phyloP scores from a whole-genome alignment of 1,140 invertebrate species.

The Drosophila sechellia region DNA sequence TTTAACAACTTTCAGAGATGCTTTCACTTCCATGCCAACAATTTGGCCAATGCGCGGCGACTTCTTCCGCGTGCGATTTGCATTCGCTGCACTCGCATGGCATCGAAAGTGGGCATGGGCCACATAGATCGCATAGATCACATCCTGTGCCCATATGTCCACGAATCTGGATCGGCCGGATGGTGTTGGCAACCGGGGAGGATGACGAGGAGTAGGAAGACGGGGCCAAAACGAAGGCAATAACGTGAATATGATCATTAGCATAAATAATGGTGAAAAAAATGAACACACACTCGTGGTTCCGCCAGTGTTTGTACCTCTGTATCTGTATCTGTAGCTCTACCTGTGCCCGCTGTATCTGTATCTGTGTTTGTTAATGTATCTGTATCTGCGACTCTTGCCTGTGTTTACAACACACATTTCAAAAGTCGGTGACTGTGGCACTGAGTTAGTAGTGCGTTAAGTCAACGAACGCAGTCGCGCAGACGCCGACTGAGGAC shows the following conservation, averaged over 20 bases:
- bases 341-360: conserved; percentile 5
- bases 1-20: conserved; percentile 77
- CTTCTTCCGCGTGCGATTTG: conserved; percentile 46
- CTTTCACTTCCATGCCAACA: conserved; percentile 74
- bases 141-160: conserved; percentile 3
- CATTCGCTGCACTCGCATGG: conserved; percentile 24
- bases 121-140: background rate
- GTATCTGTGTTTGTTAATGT: conserved; percentile 8
- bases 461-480: conserved; percentile 83
- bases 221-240: conserved; percentile 34
- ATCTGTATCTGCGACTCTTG: conserved; percentile 11
- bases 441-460: conserved; percentile 82
- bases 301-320: conserved; percentile 10
- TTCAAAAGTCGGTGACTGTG: conserved; percentile 83
- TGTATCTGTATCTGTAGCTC: conserved; percentile 4
- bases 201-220: conserved; percentile 11
- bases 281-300: conserved; percentile 50
- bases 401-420: conserved; percentile 75
- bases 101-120: background rate
- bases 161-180: background rate
- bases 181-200: conserved; percentile 9
- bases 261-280: conserved; percentile 81
- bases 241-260: conserved; percentile 68
- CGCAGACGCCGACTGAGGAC: conserved; percentile 52
- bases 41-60: conserved; percentile 49